These are phyloP conservation scores for Chloromyia formosa DNA, from an alignment of 2,888 invertebrate species.

Conservation along the genomic window DNA sequence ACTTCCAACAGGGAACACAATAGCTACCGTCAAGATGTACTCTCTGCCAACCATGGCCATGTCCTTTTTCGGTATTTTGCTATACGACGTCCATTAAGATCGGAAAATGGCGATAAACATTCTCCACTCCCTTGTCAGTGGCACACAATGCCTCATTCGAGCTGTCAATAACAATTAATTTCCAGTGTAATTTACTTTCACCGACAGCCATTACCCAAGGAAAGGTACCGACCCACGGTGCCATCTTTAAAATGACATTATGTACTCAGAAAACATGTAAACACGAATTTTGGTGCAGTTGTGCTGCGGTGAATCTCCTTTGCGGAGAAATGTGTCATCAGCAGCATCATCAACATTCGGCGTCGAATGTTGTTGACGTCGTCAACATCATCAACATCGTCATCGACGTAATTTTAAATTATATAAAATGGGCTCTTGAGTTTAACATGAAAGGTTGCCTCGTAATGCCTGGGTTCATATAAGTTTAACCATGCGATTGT, in stretches of 20 bases:
- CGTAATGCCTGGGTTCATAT: background rate
- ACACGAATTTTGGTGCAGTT: constrained; percentile 4
- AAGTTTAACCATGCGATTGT: constrained; percentile 9
- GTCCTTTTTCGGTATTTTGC: background rate
- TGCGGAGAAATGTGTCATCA: constrained; percentile 16
- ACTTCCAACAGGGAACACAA: too few species aligned
- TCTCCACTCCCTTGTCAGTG: constrained; percentile 15
- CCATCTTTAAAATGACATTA: constrained; percentile 4
- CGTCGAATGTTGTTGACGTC: too few species aligned
- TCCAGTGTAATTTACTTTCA: constrained; percentile 31
- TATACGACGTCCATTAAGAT: constrained; percentile 15
- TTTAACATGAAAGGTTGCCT: background rate
- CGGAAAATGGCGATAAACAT: background rate
- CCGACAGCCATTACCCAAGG: background rate
- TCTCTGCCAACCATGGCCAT: background rate
- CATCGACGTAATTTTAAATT: constrained; percentile 7
- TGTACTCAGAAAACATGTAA: constrained; percentile 7
- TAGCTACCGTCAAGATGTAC: too few species aligned
- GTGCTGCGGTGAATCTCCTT: background rate
- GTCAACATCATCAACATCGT: background rate
- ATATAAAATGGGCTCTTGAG: constrained; percentile 21
- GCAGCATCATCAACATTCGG: too few species aligned
- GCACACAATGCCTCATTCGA: constrained; percentile 29
- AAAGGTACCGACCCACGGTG: background rate
- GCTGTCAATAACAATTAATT: constrained; percentile 40